Evolutionary conservation across 2,888 invertebrate genomes (phyloP).

Genomic region (Trichogramma evanescens): DNA sequence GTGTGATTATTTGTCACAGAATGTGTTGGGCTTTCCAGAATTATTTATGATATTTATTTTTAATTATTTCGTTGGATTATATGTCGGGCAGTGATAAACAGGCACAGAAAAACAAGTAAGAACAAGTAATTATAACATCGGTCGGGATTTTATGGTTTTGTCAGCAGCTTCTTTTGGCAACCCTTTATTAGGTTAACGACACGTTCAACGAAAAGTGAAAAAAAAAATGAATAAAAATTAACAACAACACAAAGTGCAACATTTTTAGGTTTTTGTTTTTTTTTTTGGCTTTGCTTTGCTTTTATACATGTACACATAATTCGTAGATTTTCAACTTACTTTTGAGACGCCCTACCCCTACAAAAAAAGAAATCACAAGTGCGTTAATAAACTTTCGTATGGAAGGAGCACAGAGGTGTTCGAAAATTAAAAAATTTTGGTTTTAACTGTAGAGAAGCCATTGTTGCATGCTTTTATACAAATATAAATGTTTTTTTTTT

Average conservation of each 20-base stretch:
- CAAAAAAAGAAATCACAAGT: conserved; percentile 45
- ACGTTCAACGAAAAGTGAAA: too few relatives aligned
- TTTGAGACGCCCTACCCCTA: conserved; percentile 49
- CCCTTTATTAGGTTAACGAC: too few relatives aligned
- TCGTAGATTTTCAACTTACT: conserved; percentile 45
- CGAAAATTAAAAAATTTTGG: too few relatives aligned
- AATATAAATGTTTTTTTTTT: too few relatives aligned
- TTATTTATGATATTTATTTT: too few relatives aligned
- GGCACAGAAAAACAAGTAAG: background rate
- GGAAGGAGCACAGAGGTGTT: conserved; percentile 2
- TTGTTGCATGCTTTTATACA: background rate
- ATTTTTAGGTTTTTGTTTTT: too few relatives aligned
- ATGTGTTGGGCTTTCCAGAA: too few relatives aligned
- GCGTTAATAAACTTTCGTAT: conserved; percentile 36
- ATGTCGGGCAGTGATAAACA: too few relatives aligned
- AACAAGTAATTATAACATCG: background rate
- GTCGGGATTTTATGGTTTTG: conserved; percentile 4
- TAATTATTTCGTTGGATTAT: too few relatives aligned
- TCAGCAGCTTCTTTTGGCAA: conserved; percentile 13
- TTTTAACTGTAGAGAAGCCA: background rate
- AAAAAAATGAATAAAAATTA: conserved; percentile 37
- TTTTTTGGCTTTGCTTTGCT: too few relatives aligned
- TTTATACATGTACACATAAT: too few relatives aligned
- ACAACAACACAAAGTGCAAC: conserved; percentile 30
- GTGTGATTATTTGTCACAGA: too few relatives aligned